A percentile compares a stretch with the other conserved stretches of the same genome.
These are phyloP conservation scores for Heliconius nattereri DNA, from an alignment of 1,140 invertebrate genomes.

Conservation along the genomic window DNA sequence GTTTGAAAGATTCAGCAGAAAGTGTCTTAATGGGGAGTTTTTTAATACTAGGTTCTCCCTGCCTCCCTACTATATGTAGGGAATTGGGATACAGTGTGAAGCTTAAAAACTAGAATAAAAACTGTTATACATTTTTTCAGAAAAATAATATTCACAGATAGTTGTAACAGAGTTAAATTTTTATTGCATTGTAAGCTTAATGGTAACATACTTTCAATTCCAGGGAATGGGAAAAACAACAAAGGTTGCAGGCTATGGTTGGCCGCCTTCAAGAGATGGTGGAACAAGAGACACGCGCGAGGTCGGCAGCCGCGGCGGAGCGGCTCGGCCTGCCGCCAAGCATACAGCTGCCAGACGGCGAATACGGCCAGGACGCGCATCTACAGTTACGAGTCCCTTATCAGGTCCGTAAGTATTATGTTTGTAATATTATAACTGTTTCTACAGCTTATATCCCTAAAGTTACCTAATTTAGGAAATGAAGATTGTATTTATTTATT, in stretches of 20 bases:
- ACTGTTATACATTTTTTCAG: no score
- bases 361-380: slow-evolving; percentile 82
- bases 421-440: slow-evolving; percentile 3
- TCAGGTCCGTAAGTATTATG: slow-evolving; percentile 76
- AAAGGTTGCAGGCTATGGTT: slow-evolving; percentile 75
- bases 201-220: slow-evolving; percentile 37
- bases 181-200: not conserved
- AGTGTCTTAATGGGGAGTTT: no score
- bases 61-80: no score
- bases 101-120: no score
- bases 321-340: slow-evolving; percentile 82
- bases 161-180: no score
- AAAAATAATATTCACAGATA: no score
- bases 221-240: slow-evolving; percentile 80
- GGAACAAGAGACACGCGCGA: slow-evolving; percentile 75
- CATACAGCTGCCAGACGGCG: slow-evolving; percentile 83
- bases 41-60: no score
- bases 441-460: no score
- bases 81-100: no score
- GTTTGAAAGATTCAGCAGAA: no score
- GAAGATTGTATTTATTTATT: not conserved
- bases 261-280: slow-evolving; percentile 76
- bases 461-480: not conserved
- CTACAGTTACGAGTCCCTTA: slow-evolving; percentile 82
- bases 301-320: slow-evolving; percentile 75